Base-by-base conservation (phyloP, 2,888 invertebrate genomes). In the Agrochola lota region DNA sequence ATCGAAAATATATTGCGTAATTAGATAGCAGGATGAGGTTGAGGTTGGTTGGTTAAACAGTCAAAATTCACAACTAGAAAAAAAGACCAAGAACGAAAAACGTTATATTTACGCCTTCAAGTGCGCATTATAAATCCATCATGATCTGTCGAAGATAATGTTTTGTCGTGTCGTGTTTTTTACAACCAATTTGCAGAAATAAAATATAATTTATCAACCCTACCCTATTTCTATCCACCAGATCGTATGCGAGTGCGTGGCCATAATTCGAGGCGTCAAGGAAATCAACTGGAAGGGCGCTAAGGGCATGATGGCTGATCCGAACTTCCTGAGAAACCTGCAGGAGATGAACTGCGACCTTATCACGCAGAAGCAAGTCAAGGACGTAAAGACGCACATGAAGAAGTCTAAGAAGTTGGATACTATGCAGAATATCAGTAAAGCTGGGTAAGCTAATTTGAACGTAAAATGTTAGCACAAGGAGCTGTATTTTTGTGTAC, bases 231-330 rank as follows among this genome's bases (percentile, higher is more conserved):
- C 35, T 23, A 17, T 46, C 68, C 52, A 69, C 23, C 86, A 96
- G 96, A 97, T 98, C 0, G 98, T 99, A 0, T 98, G 98, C 92
- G 99, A 99, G 93, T 99, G 99, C 91, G 98, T 99, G 35, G 98
- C 98, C 0, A 98, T 99, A 72, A 97, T 99, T 77, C 97, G 98
- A 83, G 98, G 98, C 2, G 97, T 98, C 67, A 98, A 98, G 88
- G 99, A 99, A 86, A 97, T 99, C 6, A 98, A 98, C 64, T 99
- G 99, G 99, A 99, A 99, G 93, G 97, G 98, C 2, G 99, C 99
- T 0, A 99, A 98, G 94, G 98, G 97, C 3, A 98, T 99, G 98
- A 99, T 99, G 99, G 98, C 98, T 0, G 99, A 99, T 91, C 98
- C 98, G 0, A 98, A 97, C 93, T 99, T 99, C 94, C 94, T 99